phyloP scores from a whole-genome alignment of 2,113 vertebrate genomes.

The Phaetusa simplex region DNA sequence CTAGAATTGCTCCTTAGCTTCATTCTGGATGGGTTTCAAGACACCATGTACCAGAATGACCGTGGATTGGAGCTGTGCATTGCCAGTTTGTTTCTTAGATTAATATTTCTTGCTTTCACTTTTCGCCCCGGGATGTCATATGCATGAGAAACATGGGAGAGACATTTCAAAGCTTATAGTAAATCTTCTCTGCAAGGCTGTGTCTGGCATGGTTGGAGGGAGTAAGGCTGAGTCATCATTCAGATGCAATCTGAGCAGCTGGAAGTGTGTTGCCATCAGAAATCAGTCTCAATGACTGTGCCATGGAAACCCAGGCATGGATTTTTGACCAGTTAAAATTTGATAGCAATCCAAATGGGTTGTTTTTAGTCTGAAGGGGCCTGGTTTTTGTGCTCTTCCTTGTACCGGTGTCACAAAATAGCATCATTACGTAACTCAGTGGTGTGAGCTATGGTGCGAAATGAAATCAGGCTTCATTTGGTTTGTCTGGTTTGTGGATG shows the following conservation, averaged over 20 bases:
- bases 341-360: neutral
- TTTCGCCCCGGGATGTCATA: slow-evolving; percentile 47
- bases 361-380: neutral
- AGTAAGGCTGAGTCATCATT: slow-evolving; percentile 52
- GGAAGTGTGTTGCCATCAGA: slow-evolving; percentile 50
- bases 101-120: slow-evolving; percentile 40
- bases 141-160: slow-evolving; percentile 37
- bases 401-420: neutral
- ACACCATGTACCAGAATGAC: neutral
- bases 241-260: slow-evolving; percentile 53
- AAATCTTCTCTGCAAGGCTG: slow-evolving; percentile 40
- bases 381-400: neutral
- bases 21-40: slow-evolving; percentile 37
- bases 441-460: neutral
- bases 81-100: slow-evolving; percentile 37
- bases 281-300: slow-evolving; percentile 49
- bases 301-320: slow-evolving; percentile 42
- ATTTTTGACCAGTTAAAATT: slow-evolving; percentile 11
- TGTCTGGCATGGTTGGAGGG: slow-evolving; percentile 52
- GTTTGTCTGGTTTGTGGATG: neutral
- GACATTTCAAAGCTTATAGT: slow-evolving; percentile 45
- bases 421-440: neutral
- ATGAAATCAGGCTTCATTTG: neutral
- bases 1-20: neutral
- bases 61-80: neutral